These are phyloP conservation scores for Sinocyclocheilus maitianheensis DNA, from an alignment of 2,113 vertebrate genomes.

Conservation along the genomic window DNA sequence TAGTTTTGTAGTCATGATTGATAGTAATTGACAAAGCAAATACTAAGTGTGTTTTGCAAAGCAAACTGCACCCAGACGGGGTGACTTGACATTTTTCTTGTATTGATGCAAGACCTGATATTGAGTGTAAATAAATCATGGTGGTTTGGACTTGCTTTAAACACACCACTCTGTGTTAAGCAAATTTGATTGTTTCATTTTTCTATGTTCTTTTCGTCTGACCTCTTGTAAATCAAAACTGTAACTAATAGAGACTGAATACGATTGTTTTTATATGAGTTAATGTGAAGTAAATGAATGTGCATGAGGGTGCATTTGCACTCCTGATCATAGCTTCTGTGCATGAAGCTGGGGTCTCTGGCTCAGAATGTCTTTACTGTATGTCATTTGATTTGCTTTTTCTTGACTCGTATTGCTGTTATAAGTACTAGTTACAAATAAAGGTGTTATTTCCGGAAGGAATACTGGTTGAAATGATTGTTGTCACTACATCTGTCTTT, in stretches of 20 bases:
- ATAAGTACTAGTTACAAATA: constrained; percentile 32
- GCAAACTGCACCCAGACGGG: constrained; percentile 30
- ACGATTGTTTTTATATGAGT: background rate
- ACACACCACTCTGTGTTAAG: background rate
- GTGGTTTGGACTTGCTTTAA: background rate
- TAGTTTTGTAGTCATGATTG: background rate
- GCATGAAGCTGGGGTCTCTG: background rate
- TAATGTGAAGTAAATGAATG: constrained; percentile 1
- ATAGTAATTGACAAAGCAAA: background rate
- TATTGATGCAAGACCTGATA: constrained; percentile 40
- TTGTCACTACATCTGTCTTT: background rate
- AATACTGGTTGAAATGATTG: background rate
- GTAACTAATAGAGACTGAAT: background rate
- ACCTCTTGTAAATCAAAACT: constrained; percentile 22
- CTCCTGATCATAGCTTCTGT: background rate
- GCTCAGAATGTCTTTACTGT: constrained; percentile 13
- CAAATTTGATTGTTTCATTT: constrained; percentile 13
- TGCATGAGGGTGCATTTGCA: background rate
- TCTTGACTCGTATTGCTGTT: background rate
- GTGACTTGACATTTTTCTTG: constrained; percentile 14
- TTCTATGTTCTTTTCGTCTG: background rate
- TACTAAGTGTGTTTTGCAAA: constrained; percentile 34
- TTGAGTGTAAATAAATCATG: background rate
- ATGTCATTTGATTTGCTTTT: constrained; percentile 5
- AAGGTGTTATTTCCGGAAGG: background rate